These are phyloP conservation scores for Octonoba sinensis DNA, from an alignment of 2,888 invertebrate species.

Conservation along the genomic window DNA sequence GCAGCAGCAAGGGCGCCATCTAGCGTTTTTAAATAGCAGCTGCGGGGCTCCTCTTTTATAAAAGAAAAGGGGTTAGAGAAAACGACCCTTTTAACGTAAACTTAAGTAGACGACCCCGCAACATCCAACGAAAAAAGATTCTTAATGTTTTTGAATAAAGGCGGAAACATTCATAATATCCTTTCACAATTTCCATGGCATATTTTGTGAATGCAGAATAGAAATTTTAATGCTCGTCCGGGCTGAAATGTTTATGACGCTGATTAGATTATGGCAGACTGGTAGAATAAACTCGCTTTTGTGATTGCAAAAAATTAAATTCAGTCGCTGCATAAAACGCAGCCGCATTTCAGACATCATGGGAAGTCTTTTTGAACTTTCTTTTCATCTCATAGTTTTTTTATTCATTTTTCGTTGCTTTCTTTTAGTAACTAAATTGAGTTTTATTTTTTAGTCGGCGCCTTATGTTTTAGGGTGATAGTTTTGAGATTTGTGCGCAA, in stretches of 20 bases:
- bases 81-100: constrained; percentile 28
- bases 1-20: constrained; percentile 41
- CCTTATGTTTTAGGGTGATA: no score
- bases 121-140: neutral
- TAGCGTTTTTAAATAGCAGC: constrained; percentile 36
- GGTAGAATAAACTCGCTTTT: no score
- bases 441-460: no score
- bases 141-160: neutral
- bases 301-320: no score
- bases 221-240: neutral
- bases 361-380: no score
- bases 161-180: constrained; percentile 1
- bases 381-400: no score
- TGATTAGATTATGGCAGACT: neutral
- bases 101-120: constrained; percentile 25
- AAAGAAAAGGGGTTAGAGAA: constrained; percentile 36
- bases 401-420: no score
- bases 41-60: constrained; percentile 37
- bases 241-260: neutral
- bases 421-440: no score
- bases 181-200: neutral
- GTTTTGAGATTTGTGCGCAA: no score
- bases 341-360: no score
- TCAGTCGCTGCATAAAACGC: no score
- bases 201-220: neutral